Conservation (phyloP, 2,888 invertebrate genomes). For the Drosophila peninsularis region DNA sequence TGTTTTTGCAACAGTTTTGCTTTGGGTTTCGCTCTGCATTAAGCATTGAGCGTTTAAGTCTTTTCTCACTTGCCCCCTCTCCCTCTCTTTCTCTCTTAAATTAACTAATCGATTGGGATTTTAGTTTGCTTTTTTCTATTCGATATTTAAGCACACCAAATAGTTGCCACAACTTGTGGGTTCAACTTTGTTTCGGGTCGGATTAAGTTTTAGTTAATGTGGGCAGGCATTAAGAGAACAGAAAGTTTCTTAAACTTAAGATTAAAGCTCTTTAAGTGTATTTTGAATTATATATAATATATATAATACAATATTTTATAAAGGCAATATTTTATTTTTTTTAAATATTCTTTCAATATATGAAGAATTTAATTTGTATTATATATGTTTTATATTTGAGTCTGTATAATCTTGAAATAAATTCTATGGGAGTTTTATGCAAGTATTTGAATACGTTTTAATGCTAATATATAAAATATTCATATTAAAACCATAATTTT, state of each 20-base stretch:
- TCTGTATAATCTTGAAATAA: no score
- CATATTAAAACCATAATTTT: no score
- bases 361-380: no score
- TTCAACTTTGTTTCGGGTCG: not conserved
- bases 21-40: slow-evolving; percentile 15
- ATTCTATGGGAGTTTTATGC: no score
- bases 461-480: no score
- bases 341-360: no score
- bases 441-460: no score
- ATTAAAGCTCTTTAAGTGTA: not conserved
- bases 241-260: not conserved
- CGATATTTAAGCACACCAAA: slow-evolving; percentile 11
- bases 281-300: no score
- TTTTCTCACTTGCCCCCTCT: not conserved
- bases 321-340: no score
- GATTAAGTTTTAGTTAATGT: not conserved
- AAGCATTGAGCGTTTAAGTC: slow-evolving; percentile 49
- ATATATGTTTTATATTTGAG: no score
- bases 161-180: slow-evolving; percentile 20
- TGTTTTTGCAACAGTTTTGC: slow-evolving; percentile 32
- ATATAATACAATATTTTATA: no score
- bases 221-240: not conserved
- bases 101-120: slow-evolving; percentile 49
- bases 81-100: slow-evolving; percentile 26
- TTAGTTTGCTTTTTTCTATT: slow-evolving; percentile 12